Base-by-base conservation (phyloP, 2,888 invertebrate genomes). In the Platynereis dumerilii region DNA sequence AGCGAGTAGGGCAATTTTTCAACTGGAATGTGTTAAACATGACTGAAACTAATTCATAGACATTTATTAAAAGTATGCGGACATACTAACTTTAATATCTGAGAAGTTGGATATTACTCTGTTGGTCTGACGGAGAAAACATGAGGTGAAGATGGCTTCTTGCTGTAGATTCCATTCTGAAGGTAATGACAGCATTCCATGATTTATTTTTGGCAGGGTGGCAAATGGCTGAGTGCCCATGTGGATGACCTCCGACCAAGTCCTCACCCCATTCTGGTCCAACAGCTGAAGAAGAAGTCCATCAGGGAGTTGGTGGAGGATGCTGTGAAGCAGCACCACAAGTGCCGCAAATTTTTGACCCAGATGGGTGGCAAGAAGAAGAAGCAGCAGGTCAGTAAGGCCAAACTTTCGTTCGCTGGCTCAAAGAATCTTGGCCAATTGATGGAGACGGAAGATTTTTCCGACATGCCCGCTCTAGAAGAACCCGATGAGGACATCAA, bases 201-300 rank as follows among this genome's bases (percentile, higher is more conserved):
- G n/a, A n/a, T n/a, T n/a, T n/a, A n/a, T n/a, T n/a, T n/a, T n/a
- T n/a, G n/a, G n/a, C n/a, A n/a, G 76, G 78, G 77, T 69, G 79
- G 79, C 12, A 66, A 67, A 44, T 80, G 80, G 80, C 74, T 76
- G 45, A 79, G 76, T 15, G 75, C 76, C 20, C 80, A 80, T 58
- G 75, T 80, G 24, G 80, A 80, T 71, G 79, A 80, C 59, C 74
- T 80, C 12, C 68, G 60, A 1, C 59, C 64, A 2, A 27, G 60
- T 2, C 20, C 34, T 7, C 26, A 62, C 56, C 17, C 57, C n/a
- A 55, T 67, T 34, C 64, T 67, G 20, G n/a, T 71, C 15, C 42
- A 34, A 7, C 29, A 52, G 1, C 58, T 69, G 55, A 60, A 61
- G 45, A 64, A 60, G n/a, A 24, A 53, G 2, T 60, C 69, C 1